Conservation (phyloP, 2,797 vertebrate species). For the Crenichthys baileyi region DNA sequence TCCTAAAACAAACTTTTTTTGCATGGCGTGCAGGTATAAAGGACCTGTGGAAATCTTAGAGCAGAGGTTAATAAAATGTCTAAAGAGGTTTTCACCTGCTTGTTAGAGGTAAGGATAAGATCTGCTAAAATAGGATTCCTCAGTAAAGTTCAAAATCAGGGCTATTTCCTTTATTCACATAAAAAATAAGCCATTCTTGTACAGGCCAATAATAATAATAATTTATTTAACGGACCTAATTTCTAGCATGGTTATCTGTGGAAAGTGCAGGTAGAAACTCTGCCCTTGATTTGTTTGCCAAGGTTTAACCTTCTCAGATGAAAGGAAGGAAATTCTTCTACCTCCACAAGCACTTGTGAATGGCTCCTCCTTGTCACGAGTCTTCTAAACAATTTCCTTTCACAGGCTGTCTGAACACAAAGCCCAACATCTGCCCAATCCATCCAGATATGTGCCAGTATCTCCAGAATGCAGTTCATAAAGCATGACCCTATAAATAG, state of each 20-base stretch:
- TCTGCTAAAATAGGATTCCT: background rate
- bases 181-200: background rate
- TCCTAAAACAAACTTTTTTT: background rate
- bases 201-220: background rate
- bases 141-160: background rate
- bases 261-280: background rate
- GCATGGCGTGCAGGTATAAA: background rate
- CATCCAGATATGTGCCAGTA: conserved; percentile 37
- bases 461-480: conserved; percentile 46
- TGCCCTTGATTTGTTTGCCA: background rate
- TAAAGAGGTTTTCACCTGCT: background rate
- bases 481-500: conserved; percentile 67
- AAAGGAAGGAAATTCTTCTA: conserved; percentile 54
- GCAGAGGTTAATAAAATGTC: background rate
- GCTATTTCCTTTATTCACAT: background rate
- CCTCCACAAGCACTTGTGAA: conserved; percentile 53
- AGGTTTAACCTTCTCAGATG: conserved; percentile 21
- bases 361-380: conserved; percentile 23
- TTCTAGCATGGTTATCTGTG: background rate
- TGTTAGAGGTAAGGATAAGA: background rate
- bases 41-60: background rate
- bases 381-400: conserved; percentile 33
- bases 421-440: conserved; percentile 27
- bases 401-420: conserved; percentile 24
- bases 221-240: background rate